A percentile compares a stretch with the other conserved stretches of the same genome.
phyloP scores from a whole-genome alignment of 2,888 invertebrate genomes.

The Sinelater perroti region DNA sequence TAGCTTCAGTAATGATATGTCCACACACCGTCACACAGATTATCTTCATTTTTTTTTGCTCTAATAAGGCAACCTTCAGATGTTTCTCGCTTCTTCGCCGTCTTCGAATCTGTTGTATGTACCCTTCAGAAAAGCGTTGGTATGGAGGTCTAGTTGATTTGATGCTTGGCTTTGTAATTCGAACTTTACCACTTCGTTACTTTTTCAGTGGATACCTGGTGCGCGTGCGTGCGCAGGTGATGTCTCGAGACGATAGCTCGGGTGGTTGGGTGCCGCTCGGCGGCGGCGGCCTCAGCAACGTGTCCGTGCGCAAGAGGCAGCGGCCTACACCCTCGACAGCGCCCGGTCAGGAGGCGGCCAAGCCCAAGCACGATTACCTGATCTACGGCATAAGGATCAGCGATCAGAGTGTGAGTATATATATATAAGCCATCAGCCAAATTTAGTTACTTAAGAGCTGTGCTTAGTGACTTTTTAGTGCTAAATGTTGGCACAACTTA shows the following conservation, averaged over 20 bases:
- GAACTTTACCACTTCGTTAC: no score
- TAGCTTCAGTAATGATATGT: no score
- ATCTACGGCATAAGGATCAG: conserved; percentile 92
- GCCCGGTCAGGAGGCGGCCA: conserved; percentile 56
- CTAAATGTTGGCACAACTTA: no score
- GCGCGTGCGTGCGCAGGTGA: conserved; percentile 98
- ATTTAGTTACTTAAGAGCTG: no score
- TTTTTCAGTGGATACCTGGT: conserved; percentile 87
- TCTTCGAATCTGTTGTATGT: no score
- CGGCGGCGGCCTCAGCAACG: conserved; percentile 93
- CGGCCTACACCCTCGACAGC: conserved; percentile 51
- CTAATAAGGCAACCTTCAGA: no score
- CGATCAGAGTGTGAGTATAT: conserved; percentile 85
- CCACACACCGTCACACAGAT: no score
- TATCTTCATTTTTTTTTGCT: no score
- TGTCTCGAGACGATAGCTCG: conserved; percentile 97
- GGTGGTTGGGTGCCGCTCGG: conserved; percentile 96
- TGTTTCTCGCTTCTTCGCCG: no score
- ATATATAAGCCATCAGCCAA: no score
- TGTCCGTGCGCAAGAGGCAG: conserved; percentile 85
- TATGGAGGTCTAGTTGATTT: background rate
- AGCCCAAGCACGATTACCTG: conserved; percentile 85
- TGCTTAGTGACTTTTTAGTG: no score
- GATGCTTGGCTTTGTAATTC: background rate
- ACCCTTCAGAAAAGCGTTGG: no score